A percentile compares a stretch with the other conserved stretches of the same genome.
Evolutionary conservation across 2,888 invertebrate genomes (phyloP).

Genomic region (Morpho deidamia): DNA sequence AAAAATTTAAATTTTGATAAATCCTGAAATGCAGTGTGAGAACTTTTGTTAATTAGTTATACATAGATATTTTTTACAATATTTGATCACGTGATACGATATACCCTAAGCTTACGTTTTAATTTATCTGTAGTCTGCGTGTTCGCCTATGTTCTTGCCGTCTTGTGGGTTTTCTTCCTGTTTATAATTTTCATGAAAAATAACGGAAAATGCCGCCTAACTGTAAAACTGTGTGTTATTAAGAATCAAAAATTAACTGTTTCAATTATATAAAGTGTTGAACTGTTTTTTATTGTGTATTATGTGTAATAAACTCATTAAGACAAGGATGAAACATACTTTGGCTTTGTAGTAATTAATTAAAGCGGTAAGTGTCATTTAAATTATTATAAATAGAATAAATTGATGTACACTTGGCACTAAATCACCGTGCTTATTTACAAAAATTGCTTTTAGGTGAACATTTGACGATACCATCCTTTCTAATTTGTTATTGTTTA

Average conservation of each 20-base stretch:
- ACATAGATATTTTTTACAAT: background rate
- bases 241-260: constrained; percentile 25
- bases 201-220: constrained; percentile 65
- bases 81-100: constrained; percentile 19
- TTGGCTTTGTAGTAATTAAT: constrained; percentile 55
- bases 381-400: constrained; percentile 17
- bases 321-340: constrained; percentile 71
- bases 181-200: constrained; percentile 60
- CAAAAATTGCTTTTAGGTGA: background rate
- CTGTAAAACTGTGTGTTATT: constrained; percentile 43
- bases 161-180: constrained; percentile 55
- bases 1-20: too few relatives aligned
- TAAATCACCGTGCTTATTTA: background rate
- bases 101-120: constrained; percentile 16
- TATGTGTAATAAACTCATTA: constrained; percentile 68
- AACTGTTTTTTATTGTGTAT: constrained; percentile 29
- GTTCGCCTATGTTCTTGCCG: constrained; percentile 41
- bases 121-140: constrained; percentile 34
- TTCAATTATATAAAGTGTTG: constrained; percentile 15
- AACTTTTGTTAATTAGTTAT: too few relatives aligned
- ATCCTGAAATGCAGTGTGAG: too few relatives aligned
- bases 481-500: constrained; percentile 51
- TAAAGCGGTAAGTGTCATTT: constrained; percentile 56
- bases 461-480: constrained; percentile 36
- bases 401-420: background rate